A percentile compares a stretch with the other conserved stretches of the same genome.
phyloP scores from a whole-genome alignment of 92 coral and sea anemone genomes.

The Epizoanthus illoricatus region DNA sequence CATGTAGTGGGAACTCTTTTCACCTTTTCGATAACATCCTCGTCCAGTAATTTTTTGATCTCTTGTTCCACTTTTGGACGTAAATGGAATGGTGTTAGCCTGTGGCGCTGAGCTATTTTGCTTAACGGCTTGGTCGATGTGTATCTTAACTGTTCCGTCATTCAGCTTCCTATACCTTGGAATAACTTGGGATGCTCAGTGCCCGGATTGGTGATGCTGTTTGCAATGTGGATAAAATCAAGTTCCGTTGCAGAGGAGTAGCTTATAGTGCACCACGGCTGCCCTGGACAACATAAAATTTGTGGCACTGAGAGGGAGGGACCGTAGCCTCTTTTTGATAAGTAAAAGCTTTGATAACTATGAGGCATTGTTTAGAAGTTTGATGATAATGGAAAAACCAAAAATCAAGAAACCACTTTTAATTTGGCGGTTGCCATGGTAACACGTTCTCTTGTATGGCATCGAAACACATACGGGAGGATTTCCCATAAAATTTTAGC shows the following conservation, averaged over 20 bases:
- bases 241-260: conserved; percentile 13
- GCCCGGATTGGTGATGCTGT: conserved; percentile 17
- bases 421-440: too few species aligned
- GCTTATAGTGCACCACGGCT: neutral
- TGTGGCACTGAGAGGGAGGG: neutral
- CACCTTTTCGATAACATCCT: conserved; percentile 29
- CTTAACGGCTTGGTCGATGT: conserved; percentile 35
- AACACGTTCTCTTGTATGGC: too few species aligned
- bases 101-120: conserved; percentile 38
- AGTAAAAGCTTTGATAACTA: too few species aligned
- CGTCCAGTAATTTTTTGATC: conserved; percentile 8
- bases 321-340: too few species aligned
- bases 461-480: too few species aligned
- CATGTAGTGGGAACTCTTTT: conserved; percentile 32
- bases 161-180: neutral
- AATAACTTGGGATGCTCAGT: conserved; percentile 12
- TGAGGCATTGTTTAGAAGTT: too few species aligned
- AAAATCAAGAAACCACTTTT: too few species aligned
- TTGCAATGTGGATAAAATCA: neutral
- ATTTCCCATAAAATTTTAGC: too few species aligned
- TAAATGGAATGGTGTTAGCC: conserved; percentile 40
- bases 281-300: neutral
- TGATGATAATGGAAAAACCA: too few species aligned
- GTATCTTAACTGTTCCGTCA: conserved; percentile 14
- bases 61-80: conserved; percentile 37